phyloP scores from a whole-genome alignment of 2,113 vertebrate genomes.

The Romanogobio albipinnatus region DNA sequence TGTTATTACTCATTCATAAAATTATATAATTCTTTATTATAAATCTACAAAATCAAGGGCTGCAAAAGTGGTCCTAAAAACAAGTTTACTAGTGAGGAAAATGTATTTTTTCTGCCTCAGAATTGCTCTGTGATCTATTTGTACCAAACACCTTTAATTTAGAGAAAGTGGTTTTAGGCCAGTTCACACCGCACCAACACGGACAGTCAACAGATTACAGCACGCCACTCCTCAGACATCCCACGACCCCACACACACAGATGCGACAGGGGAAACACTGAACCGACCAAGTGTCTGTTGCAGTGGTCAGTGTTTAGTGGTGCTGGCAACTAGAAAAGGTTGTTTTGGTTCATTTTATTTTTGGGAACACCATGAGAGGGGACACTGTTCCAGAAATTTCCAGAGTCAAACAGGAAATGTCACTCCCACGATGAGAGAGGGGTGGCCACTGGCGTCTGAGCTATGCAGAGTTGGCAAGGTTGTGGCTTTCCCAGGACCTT shows the following conservation, averaged over 20 bases:
- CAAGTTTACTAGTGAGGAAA: no score
- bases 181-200: no score
- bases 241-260: no score
- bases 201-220: no score
- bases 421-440: slow-evolving; percentile 40
- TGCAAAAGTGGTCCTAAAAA: not conserved
- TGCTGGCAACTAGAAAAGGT: not conserved
- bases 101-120: not conserved
- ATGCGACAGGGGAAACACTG: no score
- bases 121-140: not conserved
- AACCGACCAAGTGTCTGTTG: no score
- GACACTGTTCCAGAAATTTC: slow-evolving; percentile 28
- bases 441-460: slow-evolving; percentile 5
- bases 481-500: slow-evolving; percentile 59
- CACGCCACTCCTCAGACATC: no score
- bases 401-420: slow-evolving; percentile 49
- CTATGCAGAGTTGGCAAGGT: slow-evolving; percentile 24
- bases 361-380: slow-evolving; percentile 23
- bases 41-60: not conserved
- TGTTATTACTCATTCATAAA: not conserved
- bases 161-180: not conserved
- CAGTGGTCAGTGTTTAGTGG: no score
- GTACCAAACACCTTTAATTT: not conserved
- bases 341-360: not conserved
- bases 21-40: not conserved